Percentiles rank a stretch among this genome's conserved stretches.
phyloP scores from a whole-genome alignment of 2,888 invertebrate species.

The Vanessa cardui region DNA sequence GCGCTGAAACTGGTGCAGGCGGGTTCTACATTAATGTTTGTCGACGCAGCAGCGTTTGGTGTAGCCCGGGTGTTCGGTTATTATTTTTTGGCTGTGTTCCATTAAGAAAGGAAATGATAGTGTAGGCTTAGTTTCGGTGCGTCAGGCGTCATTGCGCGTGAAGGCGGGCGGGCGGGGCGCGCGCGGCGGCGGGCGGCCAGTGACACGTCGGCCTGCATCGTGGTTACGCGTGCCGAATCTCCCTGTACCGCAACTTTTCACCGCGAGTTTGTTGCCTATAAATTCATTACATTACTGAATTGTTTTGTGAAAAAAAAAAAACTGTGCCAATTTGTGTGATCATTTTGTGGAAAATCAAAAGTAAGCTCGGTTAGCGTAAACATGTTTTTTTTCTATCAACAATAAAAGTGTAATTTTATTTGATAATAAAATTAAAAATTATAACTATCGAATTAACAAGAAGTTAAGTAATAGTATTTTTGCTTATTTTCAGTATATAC shows the following conservation, averaged over 20 bases:
- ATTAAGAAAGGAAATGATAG: constrained; percentile 42
- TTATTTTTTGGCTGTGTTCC: constrained; percentile 34
- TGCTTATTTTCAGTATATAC: not conserved
- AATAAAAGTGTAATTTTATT: no score
- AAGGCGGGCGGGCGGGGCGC: constrained; percentile 51
- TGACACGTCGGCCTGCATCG: constrained; percentile 65
- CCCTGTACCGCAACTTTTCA: constrained; percentile 44
- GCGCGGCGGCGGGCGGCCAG: constrained; percentile 56
- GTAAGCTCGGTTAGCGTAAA: constrained; percentile 14
- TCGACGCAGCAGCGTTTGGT: constrained; percentile 22
- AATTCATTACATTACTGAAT: constrained; percentile 15
- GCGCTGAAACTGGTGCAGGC: constrained; percentile 19
- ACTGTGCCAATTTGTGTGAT: constrained; percentile 33
- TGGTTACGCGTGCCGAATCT: constrained; percentile 58
- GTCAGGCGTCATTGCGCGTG: constrained; percentile 56
- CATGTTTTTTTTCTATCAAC: not conserved
- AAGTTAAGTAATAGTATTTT: no score
- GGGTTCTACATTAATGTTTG: constrained; percentile 20
- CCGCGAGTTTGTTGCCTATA: constrained; percentile 38
- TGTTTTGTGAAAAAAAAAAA: constrained; percentile 26
- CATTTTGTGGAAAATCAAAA: constrained; percentile 20
- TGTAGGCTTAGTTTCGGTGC: constrained; percentile 50
- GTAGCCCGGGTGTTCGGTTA: constrained; percentile 26
- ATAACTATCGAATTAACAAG: no score
- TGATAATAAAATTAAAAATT: no score